phyloP scores from a whole-genome alignment of 2,113 vertebrate species.

The Nothobranchius furzeri region DNA sequence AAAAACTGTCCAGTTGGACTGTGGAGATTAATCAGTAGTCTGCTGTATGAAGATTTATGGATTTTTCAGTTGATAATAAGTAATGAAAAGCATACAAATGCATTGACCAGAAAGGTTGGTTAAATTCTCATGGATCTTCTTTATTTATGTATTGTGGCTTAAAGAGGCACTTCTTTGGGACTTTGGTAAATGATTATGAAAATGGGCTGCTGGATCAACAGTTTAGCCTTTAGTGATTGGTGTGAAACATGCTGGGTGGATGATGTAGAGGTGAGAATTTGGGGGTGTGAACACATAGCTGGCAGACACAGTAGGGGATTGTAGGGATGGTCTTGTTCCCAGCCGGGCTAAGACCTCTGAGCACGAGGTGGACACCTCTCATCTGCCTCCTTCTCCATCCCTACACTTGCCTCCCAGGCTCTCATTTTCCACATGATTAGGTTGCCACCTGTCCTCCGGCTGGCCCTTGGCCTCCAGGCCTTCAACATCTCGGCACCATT shows the following conservation, averaged over 20 bases:
- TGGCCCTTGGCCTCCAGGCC: constrained; percentile 72
- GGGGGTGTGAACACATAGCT: constrained; percentile 19
- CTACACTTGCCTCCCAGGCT: constrained; percentile 69
- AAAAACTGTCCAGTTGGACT: constrained; percentile 11
- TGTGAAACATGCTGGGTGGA: constrained; percentile 10
- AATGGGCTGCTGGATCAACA: constrained; percentile 30
- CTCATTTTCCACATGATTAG: constrained; percentile 85
- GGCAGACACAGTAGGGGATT: constrained; percentile 43
- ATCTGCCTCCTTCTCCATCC: constrained; percentile 53
- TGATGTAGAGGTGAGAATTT: constrained; percentile 50
- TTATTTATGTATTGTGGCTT: constrained; percentile 36
- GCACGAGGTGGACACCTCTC: constrained; percentile 68
- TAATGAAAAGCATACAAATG: constrained; percentile 17
- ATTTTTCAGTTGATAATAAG: constrained; percentile 38
- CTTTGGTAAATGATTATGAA: constrained; percentile 32
- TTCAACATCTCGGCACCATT: constrained; percentile 58
- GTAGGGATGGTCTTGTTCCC: constrained; percentile 60
- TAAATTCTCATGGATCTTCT: constrained; percentile 37
- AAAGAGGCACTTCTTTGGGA: constrained; percentile 22
- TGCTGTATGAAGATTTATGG: constrained; percentile 30
- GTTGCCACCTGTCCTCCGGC: constrained; percentile 78
- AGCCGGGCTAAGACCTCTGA: constrained; percentile 69
- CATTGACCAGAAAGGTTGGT: constrained; percentile 27
- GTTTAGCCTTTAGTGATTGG: constrained; percentile 12
- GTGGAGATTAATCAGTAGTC: constrained; percentile 19